phyloP scores from a whole-genome alignment of 2,888 invertebrate genomes.

The Mythimna vitellina region DNA sequence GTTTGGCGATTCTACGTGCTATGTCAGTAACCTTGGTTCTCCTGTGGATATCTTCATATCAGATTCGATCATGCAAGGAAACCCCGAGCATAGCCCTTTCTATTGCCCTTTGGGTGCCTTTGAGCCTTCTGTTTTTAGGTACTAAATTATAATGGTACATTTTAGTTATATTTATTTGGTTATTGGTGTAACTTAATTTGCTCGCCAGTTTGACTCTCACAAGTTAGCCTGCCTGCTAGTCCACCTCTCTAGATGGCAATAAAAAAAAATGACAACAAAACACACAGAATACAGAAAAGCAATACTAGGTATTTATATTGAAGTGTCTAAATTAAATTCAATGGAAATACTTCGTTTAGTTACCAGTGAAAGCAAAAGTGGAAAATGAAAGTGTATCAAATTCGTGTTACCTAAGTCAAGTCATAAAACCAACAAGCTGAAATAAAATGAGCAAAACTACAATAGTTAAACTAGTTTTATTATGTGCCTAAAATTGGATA shows the following conservation, averaged over 20 bases:
- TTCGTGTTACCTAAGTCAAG: neutral
- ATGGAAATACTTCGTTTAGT: neutral
- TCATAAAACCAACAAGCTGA: neutral
- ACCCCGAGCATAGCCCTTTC: too few species aligned
- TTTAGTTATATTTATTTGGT: too few species aligned
- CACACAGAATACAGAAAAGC: neutral
- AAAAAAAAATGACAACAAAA: neutral
- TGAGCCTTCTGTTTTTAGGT: too few species aligned
- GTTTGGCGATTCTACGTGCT: too few species aligned
- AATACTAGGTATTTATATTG: neutral
- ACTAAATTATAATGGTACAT: too few species aligned
- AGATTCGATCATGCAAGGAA: too few species aligned
- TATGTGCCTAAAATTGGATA: neutral
- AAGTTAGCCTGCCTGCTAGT: neutral
- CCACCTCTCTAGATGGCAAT: neutral
- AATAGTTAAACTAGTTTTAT: neutral
- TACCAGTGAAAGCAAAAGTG: neutral
- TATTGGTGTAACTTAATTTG: too few species aligned
- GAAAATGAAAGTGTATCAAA: constrained; percentile 1
- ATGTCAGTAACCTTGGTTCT: too few species aligned
- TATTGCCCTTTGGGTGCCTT: too few species aligned
- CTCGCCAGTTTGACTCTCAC: too few species aligned
- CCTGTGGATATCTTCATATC: too few species aligned
- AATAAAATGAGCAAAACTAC: neutral
- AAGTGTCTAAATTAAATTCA: neutral